Conservation (phyloP, 2,113 vertebrate genomes). For the Nesoenas mayeri region DNA sequence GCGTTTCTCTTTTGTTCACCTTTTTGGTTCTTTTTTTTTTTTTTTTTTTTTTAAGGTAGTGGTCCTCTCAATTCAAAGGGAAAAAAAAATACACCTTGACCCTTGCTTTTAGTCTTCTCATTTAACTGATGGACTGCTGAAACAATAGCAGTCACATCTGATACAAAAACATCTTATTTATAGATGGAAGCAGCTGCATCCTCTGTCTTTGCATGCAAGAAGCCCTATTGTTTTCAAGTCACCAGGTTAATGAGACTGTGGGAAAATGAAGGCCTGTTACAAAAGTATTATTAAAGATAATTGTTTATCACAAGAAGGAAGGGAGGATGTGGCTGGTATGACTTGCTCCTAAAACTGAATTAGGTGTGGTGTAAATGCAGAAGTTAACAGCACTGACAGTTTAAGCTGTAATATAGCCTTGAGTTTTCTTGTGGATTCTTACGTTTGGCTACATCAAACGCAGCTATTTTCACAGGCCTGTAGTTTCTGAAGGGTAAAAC, state of each 20-base stretch:
- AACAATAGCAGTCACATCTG: slow-evolving; percentile 15
- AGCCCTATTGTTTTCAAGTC: slow-evolving; percentile 48
- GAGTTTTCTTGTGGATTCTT: not conserved
- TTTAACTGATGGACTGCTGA: not conserved
- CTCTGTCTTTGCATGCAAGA: slow-evolving; percentile 26
- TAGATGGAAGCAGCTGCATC: slow-evolving; percentile 63
- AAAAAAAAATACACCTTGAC: not conserved
- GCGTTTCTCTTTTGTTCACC: not conserved
- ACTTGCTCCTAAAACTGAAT: not conserved
- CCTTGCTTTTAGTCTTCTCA: not conserved
- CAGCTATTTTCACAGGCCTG: not conserved
- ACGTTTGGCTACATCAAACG: not conserved
- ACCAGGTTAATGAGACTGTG: slow-evolving; percentile 15
- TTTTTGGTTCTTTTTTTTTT: not conserved
- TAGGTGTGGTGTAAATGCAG: not conserved
- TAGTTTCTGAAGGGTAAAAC: not conserved
- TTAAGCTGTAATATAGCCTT: not conserved
- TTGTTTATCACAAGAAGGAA: not conserved
- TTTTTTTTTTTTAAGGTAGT: not conserved
- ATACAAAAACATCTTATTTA: slow-evolving; percentile 20
- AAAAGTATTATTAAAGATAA: not conserved
- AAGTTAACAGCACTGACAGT: not conserved
- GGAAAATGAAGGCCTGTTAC: not conserved
- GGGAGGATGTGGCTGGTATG: not conserved
- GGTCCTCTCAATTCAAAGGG: not conserved